These are phyloP conservation scores for Lymantria monacha DNA, from an alignment of 2,888 invertebrate species.

Conservation along the genomic window DNA sequence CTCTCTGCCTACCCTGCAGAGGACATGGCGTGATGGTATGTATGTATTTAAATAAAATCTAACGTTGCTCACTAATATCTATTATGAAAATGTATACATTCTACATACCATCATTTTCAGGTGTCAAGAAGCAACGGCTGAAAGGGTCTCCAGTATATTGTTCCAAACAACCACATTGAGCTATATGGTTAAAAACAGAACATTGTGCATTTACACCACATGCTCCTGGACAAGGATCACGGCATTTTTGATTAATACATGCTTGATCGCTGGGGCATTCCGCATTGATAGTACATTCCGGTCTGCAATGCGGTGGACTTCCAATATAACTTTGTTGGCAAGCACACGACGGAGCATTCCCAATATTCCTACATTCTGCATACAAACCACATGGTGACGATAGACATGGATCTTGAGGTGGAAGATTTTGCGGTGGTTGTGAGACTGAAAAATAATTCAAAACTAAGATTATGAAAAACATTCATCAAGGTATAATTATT, in stretches of 20 bases:
- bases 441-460: constrained; percentile 51
- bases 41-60: no score
- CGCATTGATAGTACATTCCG: constrained; percentile 86
- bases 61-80: no score
- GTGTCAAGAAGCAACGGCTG: constrained; percentile 60
- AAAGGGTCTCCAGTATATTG: constrained; percentile 84
- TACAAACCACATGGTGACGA: constrained; percentile 87
- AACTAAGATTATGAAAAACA: neutral
- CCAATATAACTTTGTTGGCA: constrained; percentile 83
- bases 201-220: constrained; percentile 84
- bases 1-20: no score
- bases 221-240: constrained; percentile 86
- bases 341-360: constrained; percentile 82
- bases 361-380: constrained; percentile 82
- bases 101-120: constrained; percentile 54
- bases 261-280: constrained; percentile 86
- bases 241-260: constrained; percentile 85
- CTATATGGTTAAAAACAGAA: constrained; percentile 83
- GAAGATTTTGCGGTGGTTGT: constrained; percentile 47
- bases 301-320: constrained; percentile 85
- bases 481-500: no score
- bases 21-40: no score
- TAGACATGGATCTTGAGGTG: constrained; percentile 80
- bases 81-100: neutral
- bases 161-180: constrained; percentile 83